Conservation (phyloP, 1,140 invertebrate species). For the Drosophila nasuta region DNA sequence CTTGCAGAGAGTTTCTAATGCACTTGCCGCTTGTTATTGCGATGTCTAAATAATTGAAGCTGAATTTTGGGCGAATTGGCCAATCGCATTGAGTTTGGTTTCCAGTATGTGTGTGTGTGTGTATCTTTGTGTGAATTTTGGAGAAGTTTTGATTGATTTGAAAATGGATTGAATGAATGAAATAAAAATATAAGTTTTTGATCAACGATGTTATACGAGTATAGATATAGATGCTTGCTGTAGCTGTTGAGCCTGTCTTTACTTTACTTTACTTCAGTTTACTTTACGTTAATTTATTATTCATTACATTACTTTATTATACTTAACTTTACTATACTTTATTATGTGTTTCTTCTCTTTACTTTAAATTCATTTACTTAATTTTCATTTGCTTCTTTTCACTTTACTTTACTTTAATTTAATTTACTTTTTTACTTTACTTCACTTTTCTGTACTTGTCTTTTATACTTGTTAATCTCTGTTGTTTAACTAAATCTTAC, state of each 20-base stretch:
- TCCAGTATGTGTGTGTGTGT: not conserved
- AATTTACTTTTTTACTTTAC: not conserved
- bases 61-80: slow-evolving; percentile 38
- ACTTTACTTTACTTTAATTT: slow-evolving; percentile 1
- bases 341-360: not conserved
- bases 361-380: not conserved
- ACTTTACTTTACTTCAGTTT: not conserved
- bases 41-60: slow-evolving; percentile 64
- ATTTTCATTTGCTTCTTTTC: not conserved
- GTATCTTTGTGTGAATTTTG: slow-evolving; percentile 3
- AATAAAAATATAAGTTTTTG: slow-evolving; percentile 11
- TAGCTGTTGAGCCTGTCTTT: not conserved
- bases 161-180: slow-evolving; percentile 14
- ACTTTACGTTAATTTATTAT: not conserved
- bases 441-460: not conserved
- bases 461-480: not conserved
- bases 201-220: slow-evolving; percentile 12
- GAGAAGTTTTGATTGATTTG: slow-evolving; percentile 44
- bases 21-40: slow-evolving; percentile 57
- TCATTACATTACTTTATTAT: not conserved
- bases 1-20: slow-evolving; percentile 59
- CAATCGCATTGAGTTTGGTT: slow-evolving; percentile 2
- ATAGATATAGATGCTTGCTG: not conserved
- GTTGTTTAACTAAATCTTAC: slow-evolving; percentile 25
- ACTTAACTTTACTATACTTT: not conserved